phyloP scores from a whole-genome alignment of 2,113 vertebrate species.

The Pseudolaguvia tuberculata region DNA sequence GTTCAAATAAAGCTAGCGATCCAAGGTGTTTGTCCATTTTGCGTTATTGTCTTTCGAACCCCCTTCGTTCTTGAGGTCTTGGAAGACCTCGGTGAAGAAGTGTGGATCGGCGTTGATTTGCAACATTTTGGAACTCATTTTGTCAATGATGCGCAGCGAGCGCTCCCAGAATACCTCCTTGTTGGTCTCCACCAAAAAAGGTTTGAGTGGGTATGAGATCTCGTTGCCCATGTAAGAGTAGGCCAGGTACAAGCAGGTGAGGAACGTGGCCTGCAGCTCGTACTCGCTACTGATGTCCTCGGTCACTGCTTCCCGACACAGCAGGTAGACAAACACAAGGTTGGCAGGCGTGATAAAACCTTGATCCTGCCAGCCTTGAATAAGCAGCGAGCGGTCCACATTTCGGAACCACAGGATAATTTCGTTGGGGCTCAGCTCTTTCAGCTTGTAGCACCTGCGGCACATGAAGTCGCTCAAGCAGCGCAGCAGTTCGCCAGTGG shows the following conservation, averaged over 20 bases:
- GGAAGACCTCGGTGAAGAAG: slow-evolving; percentile 91
- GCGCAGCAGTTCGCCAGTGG: slow-evolving; percentile 85
- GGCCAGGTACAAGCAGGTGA: slow-evolving; percentile 89
- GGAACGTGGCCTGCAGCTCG: slow-evolving; percentile 84
- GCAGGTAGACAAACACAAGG: slow-evolving; percentile 87
- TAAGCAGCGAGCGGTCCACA: slow-evolving; percentile 85
- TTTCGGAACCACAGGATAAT: slow-evolving; percentile 87
- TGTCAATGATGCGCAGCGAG: slow-evolving; percentile 81
- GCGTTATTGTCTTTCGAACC: slow-evolving; percentile 66
- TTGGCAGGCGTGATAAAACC: slow-evolving; percentile 90
- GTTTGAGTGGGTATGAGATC: slow-evolving; percentile 91
- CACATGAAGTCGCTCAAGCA: slow-evolving; percentile 89
- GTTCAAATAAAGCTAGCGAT: slow-evolving; percentile 69
- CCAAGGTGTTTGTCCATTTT: slow-evolving; percentile 80
- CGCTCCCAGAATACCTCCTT: slow-evolving; percentile 90
- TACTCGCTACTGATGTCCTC: slow-evolving; percentile 80
- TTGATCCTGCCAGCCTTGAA: slow-evolving; percentile 92
- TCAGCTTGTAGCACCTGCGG: slow-evolving; percentile 83
- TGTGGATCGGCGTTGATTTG: slow-evolving; percentile 87
- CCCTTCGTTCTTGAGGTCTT: slow-evolving; percentile 88
- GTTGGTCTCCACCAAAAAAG: slow-evolving; percentile 86
- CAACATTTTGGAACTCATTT: slow-evolving; percentile 84
- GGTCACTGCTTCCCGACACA: slow-evolving; percentile 83
- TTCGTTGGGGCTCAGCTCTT: slow-evolving; percentile 84
- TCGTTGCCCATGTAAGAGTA: slow-evolving; percentile 94